A percentile compares a stretch with the other conserved stretches of the same genome.
These are phyloP conservation scores for Crenuchus spilurus DNA, from an alignment of 2,797 vertebrate genomes.

Conservation along the genomic window DNA sequence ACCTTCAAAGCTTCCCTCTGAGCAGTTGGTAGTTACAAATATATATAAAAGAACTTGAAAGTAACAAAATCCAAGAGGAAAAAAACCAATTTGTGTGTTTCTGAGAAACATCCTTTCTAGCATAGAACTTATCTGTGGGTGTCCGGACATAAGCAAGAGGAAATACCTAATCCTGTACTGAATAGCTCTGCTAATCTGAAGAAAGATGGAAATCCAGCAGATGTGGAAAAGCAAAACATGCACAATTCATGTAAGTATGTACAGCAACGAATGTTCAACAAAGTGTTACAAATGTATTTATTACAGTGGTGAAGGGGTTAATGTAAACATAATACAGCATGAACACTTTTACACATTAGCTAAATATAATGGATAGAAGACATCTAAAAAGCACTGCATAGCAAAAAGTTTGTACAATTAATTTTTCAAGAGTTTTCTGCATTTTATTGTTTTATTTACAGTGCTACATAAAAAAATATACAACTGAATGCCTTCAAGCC, in stretches of 20 bases:
- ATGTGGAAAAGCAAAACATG: conserved; percentile 65
- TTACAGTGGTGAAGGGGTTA: not conserved
- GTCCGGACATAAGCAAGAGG: conserved; percentile 61
- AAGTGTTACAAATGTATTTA: conserved; percentile 46
- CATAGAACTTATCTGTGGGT: conserved; percentile 68
- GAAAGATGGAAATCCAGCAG: conserved; percentile 76
- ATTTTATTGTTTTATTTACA: too few relatives aligned
- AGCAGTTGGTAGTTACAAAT: conserved; percentile 25
- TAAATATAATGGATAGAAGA: too few relatives aligned
- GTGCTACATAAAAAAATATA: too few relatives aligned
- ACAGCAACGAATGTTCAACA: conserved; percentile 54
- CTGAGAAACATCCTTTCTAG: conserved; percentile 56
- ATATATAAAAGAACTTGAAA: conserved; percentile 36
- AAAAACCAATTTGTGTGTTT: conserved; percentile 59
- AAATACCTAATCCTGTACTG: conserved; percentile 71
- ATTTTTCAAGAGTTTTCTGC: too few relatives aligned
- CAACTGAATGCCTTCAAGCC: too few relatives aligned
- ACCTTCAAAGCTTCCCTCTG: conserved; percentile 38
- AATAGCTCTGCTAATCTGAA: conserved; percentile 74
- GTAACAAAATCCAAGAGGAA: conserved; percentile 44
- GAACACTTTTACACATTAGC: too few relatives aligned
- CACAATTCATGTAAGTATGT: too few relatives aligned
- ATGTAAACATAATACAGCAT: too few relatives aligned
- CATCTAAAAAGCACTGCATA: too few relatives aligned
- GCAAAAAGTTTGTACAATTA: too few relatives aligned